Percentiles rank a stretch among this genome's conserved stretches.
Evolutionary conservation across 1,140 invertebrate genomes (phyloP).

Genomic region (Homalodisca vitripennis): DNA sequence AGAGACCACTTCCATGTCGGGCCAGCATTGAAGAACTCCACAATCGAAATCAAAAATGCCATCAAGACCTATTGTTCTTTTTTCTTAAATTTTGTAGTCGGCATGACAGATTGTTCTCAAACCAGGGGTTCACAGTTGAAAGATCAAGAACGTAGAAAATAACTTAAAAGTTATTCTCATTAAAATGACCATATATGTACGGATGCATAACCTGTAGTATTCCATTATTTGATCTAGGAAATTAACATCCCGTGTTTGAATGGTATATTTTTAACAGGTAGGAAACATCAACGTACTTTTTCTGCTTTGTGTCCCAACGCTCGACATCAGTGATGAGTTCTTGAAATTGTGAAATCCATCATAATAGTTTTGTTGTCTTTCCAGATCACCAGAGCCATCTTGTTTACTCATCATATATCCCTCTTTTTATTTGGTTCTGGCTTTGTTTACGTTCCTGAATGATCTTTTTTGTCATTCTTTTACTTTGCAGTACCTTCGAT

Average conservation of each 20-base stretch:
- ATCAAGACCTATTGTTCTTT: not conserved
- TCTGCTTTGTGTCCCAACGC: too few relatives aligned
- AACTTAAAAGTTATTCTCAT: too few relatives aligned
- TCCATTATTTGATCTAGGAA: slow-evolving; percentile 41
- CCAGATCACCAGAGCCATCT: too few relatives aligned
- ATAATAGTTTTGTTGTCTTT: too few relatives aligned
- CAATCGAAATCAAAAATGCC: not conserved
- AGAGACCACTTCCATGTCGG: not conserved
- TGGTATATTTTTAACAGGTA: not conserved
- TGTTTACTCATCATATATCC: too few relatives aligned
- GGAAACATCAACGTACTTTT: not conserved
- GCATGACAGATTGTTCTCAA: not conserved
- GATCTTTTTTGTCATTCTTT: too few relatives aligned
- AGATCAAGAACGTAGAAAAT: slow-evolving; percentile 38
- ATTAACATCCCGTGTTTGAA: slow-evolving; percentile 45
- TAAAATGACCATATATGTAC: slow-evolving; percentile 45
- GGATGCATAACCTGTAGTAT: slow-evolving; percentile 40
- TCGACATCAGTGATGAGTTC: too few relatives aligned
- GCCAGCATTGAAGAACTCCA: not conserved
- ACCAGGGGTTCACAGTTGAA: not conserved
- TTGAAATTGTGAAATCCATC: too few relatives aligned
- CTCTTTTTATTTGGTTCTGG: too few relatives aligned
- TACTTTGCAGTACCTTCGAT: too few relatives aligned
- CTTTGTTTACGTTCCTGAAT: not conserved
- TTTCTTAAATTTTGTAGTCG: not conserved